phyloP scores from a whole-genome alignment of 2,888 invertebrate species.

The Trachelus iudaicus region DNA sequence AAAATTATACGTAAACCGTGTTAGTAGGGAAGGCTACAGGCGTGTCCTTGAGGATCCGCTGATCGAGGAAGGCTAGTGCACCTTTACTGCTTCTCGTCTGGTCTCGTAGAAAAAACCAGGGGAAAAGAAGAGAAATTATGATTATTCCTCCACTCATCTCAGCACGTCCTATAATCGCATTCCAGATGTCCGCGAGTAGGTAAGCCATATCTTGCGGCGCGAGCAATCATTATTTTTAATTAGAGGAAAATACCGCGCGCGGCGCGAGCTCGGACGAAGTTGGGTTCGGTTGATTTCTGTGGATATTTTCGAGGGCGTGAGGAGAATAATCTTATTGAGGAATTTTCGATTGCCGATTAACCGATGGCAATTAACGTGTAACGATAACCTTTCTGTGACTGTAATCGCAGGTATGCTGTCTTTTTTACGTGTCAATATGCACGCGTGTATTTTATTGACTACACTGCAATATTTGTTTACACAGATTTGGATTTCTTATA shows the following conservation, averaged over 20 bases:
- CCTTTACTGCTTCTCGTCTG: background rate
- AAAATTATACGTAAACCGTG: no score
- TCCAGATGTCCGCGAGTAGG: no score
- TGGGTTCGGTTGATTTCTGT: no score
- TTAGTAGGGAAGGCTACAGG: conserved; percentile 28
- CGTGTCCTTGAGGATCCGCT: conserved; percentile 40
- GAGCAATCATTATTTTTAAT: conserved; percentile 54
- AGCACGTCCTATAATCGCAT: no score
- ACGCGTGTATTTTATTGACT: no score
- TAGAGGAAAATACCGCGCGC: conserved; percentile 44
- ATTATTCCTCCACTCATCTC: background rate
- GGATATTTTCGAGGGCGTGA: no score
- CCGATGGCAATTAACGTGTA: background rate
- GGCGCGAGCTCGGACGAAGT: background rate
- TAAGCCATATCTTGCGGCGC: conserved; percentile 14
- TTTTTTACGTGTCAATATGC: no score
- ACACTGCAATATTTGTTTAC: no score
- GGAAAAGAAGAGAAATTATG: conserved; percentile 1
- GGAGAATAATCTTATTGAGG: background rate
- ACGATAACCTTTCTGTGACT: no score
- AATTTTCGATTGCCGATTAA: background rate
- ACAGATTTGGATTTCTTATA: no score
- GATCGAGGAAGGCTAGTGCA: background rate
- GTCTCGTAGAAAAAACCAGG: background rate
- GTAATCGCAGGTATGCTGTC: no score